Evolutionary conservation across 2,888 invertebrate species (phyloP).

Genomic region (Drosophila diplacantha): DNA sequence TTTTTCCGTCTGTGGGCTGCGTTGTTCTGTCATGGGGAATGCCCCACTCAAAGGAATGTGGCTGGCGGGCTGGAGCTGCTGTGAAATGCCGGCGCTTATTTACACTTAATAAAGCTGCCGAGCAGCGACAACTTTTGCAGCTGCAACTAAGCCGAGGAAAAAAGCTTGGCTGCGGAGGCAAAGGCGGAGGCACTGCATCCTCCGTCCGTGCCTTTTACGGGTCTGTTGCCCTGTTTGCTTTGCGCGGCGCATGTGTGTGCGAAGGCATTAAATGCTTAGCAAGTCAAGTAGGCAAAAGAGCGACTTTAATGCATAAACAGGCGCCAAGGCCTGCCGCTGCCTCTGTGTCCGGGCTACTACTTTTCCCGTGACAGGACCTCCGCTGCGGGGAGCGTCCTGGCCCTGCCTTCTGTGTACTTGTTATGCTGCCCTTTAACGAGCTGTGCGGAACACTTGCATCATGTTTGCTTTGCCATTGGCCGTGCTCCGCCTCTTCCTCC

Average conservation of each 20-base stretch:
- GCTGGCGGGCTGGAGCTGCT: constrained; percentile 30
- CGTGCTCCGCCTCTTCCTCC: constrained; percentile 20
- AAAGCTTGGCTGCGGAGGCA: constrained; percentile 26
- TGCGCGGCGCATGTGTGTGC: constrained; percentile 49
- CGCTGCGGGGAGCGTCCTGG: constrained; percentile 8
- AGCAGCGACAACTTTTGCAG: constrained; percentile 37
- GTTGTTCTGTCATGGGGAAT: constrained; percentile 14
- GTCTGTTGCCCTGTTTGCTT: constrained; percentile 57
- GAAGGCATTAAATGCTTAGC: constrained; percentile 59
- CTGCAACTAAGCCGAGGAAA: constrained; percentile 41
- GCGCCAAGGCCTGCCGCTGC: constrained; percentile 16
- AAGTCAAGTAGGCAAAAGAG: constrained; percentile 44
- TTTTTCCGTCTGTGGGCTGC: constrained; percentile 11
- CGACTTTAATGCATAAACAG: constrained; percentile 44
- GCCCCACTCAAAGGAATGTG: constrained; percentile 30
- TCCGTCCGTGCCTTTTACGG: constrained; percentile 6
- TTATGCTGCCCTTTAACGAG: constrained; percentile 62
- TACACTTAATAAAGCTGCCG: constrained; percentile 65
- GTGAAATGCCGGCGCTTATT: constrained; percentile 66
- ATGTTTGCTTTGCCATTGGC: constrained; percentile 47
- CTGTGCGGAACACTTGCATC: constrained; percentile 44
- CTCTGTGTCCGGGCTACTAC: constrained; percentile 5
- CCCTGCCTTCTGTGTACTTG: constrained; percentile 44
- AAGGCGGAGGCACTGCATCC: constrained; percentile 27
- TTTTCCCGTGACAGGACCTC: constrained; percentile 5